phyloP scores from a whole-genome alignment of 1,140 invertebrate species.

The Tachypleus tridentatus region DNA sequence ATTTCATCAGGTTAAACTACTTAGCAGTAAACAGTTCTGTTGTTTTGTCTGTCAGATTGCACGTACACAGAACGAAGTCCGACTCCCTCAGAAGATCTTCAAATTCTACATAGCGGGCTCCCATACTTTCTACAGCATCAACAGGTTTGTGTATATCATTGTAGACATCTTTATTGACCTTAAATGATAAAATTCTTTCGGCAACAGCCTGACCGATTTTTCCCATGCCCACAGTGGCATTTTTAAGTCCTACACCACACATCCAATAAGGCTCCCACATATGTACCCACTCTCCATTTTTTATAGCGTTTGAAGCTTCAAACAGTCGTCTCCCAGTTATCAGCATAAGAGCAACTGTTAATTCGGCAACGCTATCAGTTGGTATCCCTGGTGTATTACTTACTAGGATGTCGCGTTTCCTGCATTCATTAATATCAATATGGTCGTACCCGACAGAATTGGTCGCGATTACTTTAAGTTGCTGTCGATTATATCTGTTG shows the following conservation, averaged over 20 bases:
- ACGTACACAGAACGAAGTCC: slow-evolving; percentile 65
- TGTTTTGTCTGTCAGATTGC: slow-evolving; percentile 58
- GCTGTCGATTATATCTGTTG: slow-evolving; percentile 71
- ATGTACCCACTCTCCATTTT: slow-evolving; percentile 9
- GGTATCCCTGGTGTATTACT: slow-evolving; percentile 19
- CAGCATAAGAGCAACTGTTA: slow-evolving; percentile 18
- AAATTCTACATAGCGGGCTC: slow-evolving; percentile 52
- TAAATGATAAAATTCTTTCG: slow-evolving; percentile 30
- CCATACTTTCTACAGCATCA: slow-evolving; percentile 40
- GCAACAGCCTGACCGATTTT: slow-evolving; percentile 31
- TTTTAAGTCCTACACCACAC: slow-evolving; percentile 7
- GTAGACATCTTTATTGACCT: slow-evolving; percentile 28
- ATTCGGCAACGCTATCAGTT: slow-evolving; percentile 20
- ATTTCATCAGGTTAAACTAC: slow-evolving; percentile 69
- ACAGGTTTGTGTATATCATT: slow-evolving; percentile 23
- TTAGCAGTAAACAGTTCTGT: slow-evolving; percentile 55
- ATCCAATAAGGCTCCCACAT: slow-evolving; percentile 7
- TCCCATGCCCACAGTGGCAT: slow-evolving; percentile 7
- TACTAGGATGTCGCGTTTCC: slow-evolving; percentile 18
- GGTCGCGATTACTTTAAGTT: slow-evolving; percentile 69
- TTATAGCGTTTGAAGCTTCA: slow-evolving; percentile 14
- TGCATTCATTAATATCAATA: slow-evolving; percentile 33
- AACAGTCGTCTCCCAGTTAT: slow-evolving; percentile 14
- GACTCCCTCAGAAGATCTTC: slow-evolving; percentile 53
- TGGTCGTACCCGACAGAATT: slow-evolving; percentile 69